Conservation (phyloP, 2,113 vertebrate species). For the Oenanthe oenanthe region DNA sequence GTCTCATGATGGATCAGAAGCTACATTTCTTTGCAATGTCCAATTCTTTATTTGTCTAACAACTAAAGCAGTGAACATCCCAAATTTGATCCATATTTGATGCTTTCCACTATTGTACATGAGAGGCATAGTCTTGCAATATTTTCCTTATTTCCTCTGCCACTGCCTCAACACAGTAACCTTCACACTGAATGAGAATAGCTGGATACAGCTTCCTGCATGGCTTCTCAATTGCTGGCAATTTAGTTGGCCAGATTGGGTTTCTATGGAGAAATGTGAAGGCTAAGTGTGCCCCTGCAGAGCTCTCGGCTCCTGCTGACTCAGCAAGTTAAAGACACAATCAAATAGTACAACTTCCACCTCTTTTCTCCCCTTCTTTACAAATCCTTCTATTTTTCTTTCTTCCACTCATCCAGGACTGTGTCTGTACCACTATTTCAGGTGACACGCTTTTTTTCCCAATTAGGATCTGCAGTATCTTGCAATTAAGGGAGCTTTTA, state of each 20-base stretch:
- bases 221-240: constrained; percentile 52
- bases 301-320: constrained; percentile 44
- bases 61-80: neutral
- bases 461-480: neutral
- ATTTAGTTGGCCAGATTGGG: constrained; percentile 56
- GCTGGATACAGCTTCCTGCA: constrained; percentile 53
- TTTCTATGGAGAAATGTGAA: constrained; percentile 41
- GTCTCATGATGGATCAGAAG: neutral
- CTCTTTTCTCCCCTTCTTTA: constrained; percentile 8
- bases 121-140: neutral
- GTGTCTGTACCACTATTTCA: neutral
- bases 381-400: neutral
- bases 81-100: neutral
- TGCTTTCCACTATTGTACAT: neutral
- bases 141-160: neutral
- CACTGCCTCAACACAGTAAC: constrained; percentile 25
- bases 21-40: neutral
- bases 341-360: neutral
- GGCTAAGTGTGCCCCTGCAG: constrained; percentile 46
- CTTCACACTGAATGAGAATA: constrained; percentile 62
- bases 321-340: constrained; percentile 39
- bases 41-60: neutral
- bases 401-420: neutral
- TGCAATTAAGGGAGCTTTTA: constrained; percentile 23
- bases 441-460: fast-evolving